Evolutionary conservation across 2,888 invertebrate genomes (phyloP).

Genomic region (Slavum lentiscoides): DNA sequence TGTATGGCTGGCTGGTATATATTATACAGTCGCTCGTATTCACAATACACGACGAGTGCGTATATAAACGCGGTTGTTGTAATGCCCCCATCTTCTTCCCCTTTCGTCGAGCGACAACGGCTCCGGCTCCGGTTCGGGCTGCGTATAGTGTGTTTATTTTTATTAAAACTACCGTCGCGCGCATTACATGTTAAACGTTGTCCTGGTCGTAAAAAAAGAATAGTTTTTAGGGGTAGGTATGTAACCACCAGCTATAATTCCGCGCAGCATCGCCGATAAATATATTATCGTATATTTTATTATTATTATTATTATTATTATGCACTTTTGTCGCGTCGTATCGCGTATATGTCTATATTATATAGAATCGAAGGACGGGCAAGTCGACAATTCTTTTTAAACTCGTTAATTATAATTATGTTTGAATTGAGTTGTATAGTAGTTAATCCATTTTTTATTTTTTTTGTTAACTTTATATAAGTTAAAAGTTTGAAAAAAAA

Average conservation of each 20-base stretch:
- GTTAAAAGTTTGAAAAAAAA: too few relatives aligned
- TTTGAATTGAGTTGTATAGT: too few relatives aligned
- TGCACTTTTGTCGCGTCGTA: not conserved
- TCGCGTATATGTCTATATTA: too few relatives aligned
- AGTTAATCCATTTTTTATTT: too few relatives aligned
- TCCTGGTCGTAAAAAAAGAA: slow-evolving; percentile 7
- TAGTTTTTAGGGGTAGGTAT: not conserved
- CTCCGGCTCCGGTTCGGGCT: not conserved
- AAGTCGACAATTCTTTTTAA: too few relatives aligned
- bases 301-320: not conserved
- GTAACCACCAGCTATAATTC: not conserved
- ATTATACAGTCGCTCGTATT: too few relatives aligned
- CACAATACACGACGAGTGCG: slow-evolving; percentile 1
- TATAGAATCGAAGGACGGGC: too few relatives aligned
- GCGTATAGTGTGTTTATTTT: slow-evolving; percentile 24
- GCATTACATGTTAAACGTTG: slow-evolving; percentile 9
- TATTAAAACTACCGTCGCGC: slow-evolving; percentile 33
- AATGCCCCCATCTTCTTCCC: slow-evolving; percentile 27
- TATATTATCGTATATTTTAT: too few relatives aligned
- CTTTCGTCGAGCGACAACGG: not conserved
- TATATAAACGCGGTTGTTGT: slow-evolving; percentile 39
- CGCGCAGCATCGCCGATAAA: too few relatives aligned
- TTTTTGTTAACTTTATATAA: too few relatives aligned
- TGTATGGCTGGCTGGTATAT: too few relatives aligned
- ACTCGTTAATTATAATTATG: too few relatives aligned